Evolutionary conservation across 2,797 vertebrate species (phyloP), one percentile per base, ranked within the genome.

Genomic region (Chaenodraco wilsoni): DNA sequence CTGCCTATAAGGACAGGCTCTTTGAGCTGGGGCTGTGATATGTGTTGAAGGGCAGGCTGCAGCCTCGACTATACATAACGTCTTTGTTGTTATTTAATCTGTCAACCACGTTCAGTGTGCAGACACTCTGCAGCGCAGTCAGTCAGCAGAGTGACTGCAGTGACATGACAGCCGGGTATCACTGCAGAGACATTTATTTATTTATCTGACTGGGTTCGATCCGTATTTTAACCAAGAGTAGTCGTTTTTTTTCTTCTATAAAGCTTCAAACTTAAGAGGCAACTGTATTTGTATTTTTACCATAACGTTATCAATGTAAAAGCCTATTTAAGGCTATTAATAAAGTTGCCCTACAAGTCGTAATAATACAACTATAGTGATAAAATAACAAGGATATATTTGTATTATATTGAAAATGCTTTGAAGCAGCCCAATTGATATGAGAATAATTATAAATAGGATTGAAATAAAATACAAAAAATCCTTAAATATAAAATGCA

Each of bases 1-100:
- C 65, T 49, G 64, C 11, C 31, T 33, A 43, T 33, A 40, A 49
- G 41, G 13, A 0, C 63, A 51, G 65, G 4, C 59, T 68, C 72
- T 65, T 70, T 65, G n/a, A 74, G 70, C 49, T 9, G 1, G 2
- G 50, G 9, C n/a, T 62, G 48, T 58, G 71, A 71, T 65, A 15
- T 57, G 57, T 70, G 68, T 45, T 79, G 79, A 80, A 69, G 72
- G 76, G n/a, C 56, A 43, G 7, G 44, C 58, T 69, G 78, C 69
- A 71, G 73, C 76, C 76, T 84, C 73, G 69, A 65, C 33, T 46
- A 7, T 50, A 9, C 78, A 65, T 44, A 75, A 49, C 52, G 45
- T 75, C 27, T 74, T 59, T 66, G 50, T 72, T 84, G 58, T 83
- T 73, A 69, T 44, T 76, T 72, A 79, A 62, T 73, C n/a, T 74